A percentile compares a stretch with the other conserved stretches of the same genome.
Conservation (phyloP, 2,113 vertebrate genomes). For the Tachuris rubrigastra region DNA sequence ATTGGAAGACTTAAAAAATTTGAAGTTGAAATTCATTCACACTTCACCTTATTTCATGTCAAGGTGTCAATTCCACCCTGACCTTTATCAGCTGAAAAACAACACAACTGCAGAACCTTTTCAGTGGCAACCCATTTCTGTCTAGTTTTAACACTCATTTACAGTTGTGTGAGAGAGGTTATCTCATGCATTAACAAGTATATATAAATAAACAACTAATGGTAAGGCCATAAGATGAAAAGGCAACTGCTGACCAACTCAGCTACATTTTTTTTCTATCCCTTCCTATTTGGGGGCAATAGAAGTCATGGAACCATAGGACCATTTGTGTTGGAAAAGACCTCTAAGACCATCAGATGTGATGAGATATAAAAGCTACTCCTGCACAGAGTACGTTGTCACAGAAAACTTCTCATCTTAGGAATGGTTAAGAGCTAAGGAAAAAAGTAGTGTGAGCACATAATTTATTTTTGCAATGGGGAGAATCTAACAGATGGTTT, state of each 20-base stretch:
- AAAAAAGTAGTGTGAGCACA: background rate
- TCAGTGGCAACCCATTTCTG: background rate
- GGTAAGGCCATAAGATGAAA: background rate
- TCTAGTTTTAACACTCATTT: background rate
- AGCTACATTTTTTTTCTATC: fast-evolving
- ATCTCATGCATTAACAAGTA: background rate
- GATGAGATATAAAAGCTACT: background rate
- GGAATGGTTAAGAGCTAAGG: background rate
- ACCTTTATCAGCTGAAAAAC: background rate
- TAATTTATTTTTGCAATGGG: background rate
- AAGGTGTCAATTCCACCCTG: background rate
- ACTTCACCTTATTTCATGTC: background rate
- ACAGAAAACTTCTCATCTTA: background rate
- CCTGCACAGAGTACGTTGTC: fast-evolving
- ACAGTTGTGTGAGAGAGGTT: background rate
- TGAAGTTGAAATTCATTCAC: background rate
- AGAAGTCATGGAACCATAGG: background rate
- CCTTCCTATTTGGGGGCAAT: background rate
- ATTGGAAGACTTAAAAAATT: background rate
- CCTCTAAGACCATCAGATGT: fast-evolving
- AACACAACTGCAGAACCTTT: background rate
- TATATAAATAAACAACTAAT: background rate
- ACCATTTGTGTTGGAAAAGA: background rate
- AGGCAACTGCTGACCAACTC: background rate
- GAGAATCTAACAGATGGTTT: background rate